Percentiles rank a stretch among this genome's conserved stretches.
These are phyloP conservation scores for Drosophila sordidula DNA, from an alignment of 2,888 invertebrate species.

Conservation along the genomic window DNA sequence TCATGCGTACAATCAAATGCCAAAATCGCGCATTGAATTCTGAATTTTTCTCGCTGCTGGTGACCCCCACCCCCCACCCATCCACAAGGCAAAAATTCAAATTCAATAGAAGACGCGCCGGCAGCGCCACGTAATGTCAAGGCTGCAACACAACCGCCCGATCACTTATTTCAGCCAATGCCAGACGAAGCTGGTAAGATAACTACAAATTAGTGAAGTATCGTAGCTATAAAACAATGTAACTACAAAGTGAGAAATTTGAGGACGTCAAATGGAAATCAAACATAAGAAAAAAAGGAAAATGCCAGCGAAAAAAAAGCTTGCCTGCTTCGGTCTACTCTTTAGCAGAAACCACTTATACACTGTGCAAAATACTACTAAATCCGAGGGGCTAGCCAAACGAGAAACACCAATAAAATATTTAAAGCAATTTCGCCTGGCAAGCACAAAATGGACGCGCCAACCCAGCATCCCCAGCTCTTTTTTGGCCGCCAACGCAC, in stretches of 20 bases:
- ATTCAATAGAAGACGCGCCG: conserved; percentile 85
- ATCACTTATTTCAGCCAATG: conserved; percentile 88
- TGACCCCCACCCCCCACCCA: conserved; percentile 31
- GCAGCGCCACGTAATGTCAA: conserved; percentile 85
- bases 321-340: background rate
- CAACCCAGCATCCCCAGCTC: background rate
- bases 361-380: conserved; percentile 17
- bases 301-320: conserved; percentile 17
- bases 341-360: background rate
- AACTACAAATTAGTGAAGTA: conserved; percentile 40
- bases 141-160: conserved; percentile 88
- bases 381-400: conserved; percentile 11
- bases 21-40: conserved; percentile 73
- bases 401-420: conserved; percentile 65
- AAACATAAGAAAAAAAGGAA: background rate
- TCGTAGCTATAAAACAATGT: conserved; percentile 28
- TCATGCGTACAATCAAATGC: conserved; percentile 62
- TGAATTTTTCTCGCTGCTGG: conserved; percentile 74
- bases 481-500: conserved; percentile 42
- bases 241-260: conserved; percentile 12
- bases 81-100: conserved; percentile 81
- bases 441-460: conserved; percentile 4
- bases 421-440: conserved; percentile 65
- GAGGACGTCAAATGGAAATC: background rate
- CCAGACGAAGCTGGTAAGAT: conserved; percentile 90